A percentile compares a stretch with the other conserved stretches of the same genome.
phyloP scores from a whole-genome alignment of 2,797 vertebrate species.

The Halcyon chelicuti region DNA sequence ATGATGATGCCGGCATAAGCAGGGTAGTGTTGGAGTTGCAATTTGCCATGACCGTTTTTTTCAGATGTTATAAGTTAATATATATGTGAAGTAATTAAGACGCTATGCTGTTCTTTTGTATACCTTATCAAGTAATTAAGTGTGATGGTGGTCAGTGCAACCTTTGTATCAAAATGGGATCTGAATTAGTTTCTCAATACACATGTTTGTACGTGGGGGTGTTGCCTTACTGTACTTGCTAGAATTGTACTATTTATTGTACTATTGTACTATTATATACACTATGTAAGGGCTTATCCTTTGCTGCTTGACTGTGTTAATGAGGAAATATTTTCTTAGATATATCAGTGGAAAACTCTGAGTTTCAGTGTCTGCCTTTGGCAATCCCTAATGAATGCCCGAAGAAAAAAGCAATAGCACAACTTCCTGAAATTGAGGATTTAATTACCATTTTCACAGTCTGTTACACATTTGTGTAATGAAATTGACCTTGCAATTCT shows the following conservation, averaged over 20 bases:
- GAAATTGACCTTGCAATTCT: conserved; percentile 34
- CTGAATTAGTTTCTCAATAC: background rate
- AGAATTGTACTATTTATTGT: background rate
- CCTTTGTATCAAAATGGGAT: background rate
- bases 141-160: background rate
- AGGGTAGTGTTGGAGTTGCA: background rate
- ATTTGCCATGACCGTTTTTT: background rate
- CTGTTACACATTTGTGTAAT: background rate
- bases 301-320: background rate
- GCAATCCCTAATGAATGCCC: background rate
- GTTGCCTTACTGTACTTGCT: background rate
- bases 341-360: background rate
- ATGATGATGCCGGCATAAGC: background rate
- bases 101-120: background rate
- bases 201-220: background rate
- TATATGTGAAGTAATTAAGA: background rate
- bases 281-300: background rate
- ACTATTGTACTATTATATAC: background rate
- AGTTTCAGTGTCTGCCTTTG: background rate
- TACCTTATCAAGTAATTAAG: background rate
- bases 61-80: background rate
- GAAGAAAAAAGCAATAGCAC: background rate
- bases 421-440: background rate
- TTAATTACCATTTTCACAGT: background rate
- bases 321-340: background rate